Conservation (phyloP, 2,888 invertebrate genomes). For the Xestia rhomboidea region DNA sequence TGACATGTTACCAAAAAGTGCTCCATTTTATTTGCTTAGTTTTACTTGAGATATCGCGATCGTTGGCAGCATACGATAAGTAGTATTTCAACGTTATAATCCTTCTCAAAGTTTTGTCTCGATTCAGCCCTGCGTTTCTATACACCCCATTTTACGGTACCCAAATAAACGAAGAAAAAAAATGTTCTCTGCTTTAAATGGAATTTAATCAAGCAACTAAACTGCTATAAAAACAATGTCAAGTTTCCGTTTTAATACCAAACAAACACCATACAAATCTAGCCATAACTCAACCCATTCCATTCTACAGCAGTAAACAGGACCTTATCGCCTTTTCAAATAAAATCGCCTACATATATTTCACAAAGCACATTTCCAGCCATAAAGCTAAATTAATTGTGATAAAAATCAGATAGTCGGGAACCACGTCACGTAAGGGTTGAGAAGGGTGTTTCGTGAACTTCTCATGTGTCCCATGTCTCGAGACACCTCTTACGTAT, state of each 20-base stretch:
- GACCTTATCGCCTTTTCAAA: slow-evolving; percentile 38
- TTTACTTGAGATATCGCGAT: too few relatives aligned
- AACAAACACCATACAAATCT: slow-evolving; percentile 9
- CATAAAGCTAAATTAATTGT: slow-evolving; percentile 71
- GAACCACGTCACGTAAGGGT: slow-evolving; percentile 72
- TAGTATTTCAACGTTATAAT: too few relatives aligned
- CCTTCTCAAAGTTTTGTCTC: too few relatives aligned
- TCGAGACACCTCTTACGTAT: slow-evolving; percentile 64
- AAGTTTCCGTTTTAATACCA: background rate
- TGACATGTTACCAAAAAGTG: too few relatives aligned
- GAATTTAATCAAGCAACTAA: background rate
- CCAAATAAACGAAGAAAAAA: background rate
- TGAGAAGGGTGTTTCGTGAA: slow-evolving; percentile 72
- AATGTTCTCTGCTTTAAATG: too few relatives aligned
- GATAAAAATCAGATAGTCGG: slow-evolving; percentile 72
- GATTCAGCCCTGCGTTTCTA: too few relatives aligned
- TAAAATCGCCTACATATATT: slow-evolving; percentile 48
- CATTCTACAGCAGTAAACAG: slow-evolving; percentile 20
- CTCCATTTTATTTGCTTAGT: too few relatives aligned
- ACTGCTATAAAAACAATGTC: background rate
- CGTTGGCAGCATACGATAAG: too few relatives aligned
- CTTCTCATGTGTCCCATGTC: slow-evolving; percentile 62
- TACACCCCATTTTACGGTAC: too few relatives aligned
- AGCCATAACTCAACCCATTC: slow-evolving; percentile 4
- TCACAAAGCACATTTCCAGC: slow-evolving; percentile 41